Conservation (phyloP, 1,140 invertebrate genomes). For the Aphaenogaster rudis region DNA sequence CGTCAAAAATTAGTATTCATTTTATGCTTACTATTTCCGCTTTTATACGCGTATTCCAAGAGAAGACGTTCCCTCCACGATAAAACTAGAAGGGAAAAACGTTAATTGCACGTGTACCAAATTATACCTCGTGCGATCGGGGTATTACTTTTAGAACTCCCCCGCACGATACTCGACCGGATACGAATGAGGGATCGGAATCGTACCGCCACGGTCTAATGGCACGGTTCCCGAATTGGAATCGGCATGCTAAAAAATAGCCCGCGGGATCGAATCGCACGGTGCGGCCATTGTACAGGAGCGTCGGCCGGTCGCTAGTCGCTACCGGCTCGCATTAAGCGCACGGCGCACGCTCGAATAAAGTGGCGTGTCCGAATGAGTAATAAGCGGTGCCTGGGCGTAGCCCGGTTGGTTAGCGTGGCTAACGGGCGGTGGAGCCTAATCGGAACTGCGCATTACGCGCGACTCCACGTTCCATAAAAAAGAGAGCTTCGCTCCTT, state of each 20-base stretch:
- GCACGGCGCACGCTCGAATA: constrained; percentile 79
- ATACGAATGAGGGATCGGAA: not conserved
- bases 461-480: constrained; percentile 71
- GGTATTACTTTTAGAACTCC: not conserved
- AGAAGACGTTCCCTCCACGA: not conserved
- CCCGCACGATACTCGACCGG: not conserved
- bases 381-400: constrained; percentile 85
- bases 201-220: constrained; percentile 23
- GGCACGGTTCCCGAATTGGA: constrained; percentile 9
- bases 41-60: not conserved
- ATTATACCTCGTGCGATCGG: not conserved
- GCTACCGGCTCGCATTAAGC: constrained; percentile 77
- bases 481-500: not conserved
- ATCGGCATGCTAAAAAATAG: constrained; percentile 64
- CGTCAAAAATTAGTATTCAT: not conserved
- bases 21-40: not conserved
- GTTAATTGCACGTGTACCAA: not conserved
- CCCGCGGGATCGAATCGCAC: constrained; percentile 71
- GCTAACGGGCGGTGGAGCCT: constrained; percentile 82
- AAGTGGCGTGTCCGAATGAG: constrained; percentile 85
- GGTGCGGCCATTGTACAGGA: constrained; percentile 68
- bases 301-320: constrained; percentile 71
- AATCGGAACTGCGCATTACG: constrained; percentile 84
- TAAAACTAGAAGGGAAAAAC: not conserved
- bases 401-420: constrained; percentile 83